phyloP scores from a whole-genome alignment of 2,113 vertebrate genomes.

The Cyanoliseus patagonus region DNA sequence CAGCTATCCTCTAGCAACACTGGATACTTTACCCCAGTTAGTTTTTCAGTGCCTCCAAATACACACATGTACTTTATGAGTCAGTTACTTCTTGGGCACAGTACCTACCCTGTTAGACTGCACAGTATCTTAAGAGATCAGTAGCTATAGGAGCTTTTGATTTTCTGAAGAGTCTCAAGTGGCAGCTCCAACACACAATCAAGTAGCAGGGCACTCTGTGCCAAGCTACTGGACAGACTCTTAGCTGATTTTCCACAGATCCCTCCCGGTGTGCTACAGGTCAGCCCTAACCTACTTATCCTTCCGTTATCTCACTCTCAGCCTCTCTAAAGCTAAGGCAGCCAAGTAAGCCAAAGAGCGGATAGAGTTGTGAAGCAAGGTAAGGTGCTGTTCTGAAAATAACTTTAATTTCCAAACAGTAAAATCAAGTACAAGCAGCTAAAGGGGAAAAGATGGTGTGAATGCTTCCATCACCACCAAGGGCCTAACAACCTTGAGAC shows the following conservation, averaged over 20 bases:
- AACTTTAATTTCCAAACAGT: not conserved
- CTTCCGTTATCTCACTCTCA: not conserved
- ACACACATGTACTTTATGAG: not conserved
- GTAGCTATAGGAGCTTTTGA: not conserved
- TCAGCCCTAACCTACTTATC: not conserved
- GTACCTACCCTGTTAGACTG: not conserved
- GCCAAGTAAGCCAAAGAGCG: not conserved
- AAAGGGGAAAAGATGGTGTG: not conserved
- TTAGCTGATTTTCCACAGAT: not conserved
- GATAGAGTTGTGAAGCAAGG: not conserved
- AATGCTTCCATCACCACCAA: not conserved
- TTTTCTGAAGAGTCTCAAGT: not conserved
- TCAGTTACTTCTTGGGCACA: not conserved
- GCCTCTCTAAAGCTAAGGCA: not conserved
- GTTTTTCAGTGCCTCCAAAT: not conserved
- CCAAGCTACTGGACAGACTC: not conserved
- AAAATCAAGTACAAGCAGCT: not conserved
- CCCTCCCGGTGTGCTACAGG: rapidly evolving
- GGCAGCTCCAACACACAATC: rapidly evolving
- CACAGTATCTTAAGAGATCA: not conserved
- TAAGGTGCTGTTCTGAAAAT: not conserved
- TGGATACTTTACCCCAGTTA: not conserved
- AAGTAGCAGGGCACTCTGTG: not conserved
- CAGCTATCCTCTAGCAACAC: not conserved
- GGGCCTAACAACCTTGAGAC: not conserved